These are phyloP conservation scores for Hymenochirus boettgeri DNA, from an alignment of 2,113 vertebrate genomes.

Conservation along the genomic window DNA sequence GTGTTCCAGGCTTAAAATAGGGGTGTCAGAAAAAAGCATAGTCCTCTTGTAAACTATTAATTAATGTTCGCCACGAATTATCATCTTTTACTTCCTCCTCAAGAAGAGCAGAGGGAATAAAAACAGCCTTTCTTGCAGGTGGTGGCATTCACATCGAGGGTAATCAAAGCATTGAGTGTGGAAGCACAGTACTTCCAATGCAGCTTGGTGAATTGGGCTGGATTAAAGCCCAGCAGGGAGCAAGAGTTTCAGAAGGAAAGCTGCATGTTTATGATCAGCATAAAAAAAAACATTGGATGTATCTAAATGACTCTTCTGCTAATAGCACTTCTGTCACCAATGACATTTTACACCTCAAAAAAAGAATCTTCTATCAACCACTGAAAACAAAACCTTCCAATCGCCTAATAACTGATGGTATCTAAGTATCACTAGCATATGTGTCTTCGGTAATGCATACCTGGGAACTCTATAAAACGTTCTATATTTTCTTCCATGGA, in stretches of 20 bases:
- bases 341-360: conserved; percentile 65
- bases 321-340: conserved; percentile 83
- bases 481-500: no score
- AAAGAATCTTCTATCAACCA: conserved; percentile 83
- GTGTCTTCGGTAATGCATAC: no score
- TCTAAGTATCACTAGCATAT: no score
- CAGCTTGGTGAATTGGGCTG: conserved; percentile 81
- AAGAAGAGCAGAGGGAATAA: conserved; percentile 82
- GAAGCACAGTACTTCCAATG: conserved; percentile 74
- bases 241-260: conserved; percentile 84
- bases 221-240: conserved; percentile 82
- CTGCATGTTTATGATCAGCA: conserved; percentile 83
- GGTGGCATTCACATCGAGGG: conserved; percentile 85
- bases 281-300: conserved; percentile 78
- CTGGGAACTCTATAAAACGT: no score
- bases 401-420: no score
- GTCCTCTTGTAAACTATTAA: conserved; percentile 85
- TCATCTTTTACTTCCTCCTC: conserved; percentile 82
- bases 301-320: conserved; percentile 84
- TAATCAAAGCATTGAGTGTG: conserved; percentile 86
- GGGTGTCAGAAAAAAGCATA: conserved; percentile 68
- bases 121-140: conserved; percentile 85
- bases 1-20: neutral
- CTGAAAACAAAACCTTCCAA: conserved; percentile 67
- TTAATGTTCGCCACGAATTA: conserved; percentile 86